Conservation (phyloP, 2,113 vertebrate species). For the Nicator chloris region DNA sequence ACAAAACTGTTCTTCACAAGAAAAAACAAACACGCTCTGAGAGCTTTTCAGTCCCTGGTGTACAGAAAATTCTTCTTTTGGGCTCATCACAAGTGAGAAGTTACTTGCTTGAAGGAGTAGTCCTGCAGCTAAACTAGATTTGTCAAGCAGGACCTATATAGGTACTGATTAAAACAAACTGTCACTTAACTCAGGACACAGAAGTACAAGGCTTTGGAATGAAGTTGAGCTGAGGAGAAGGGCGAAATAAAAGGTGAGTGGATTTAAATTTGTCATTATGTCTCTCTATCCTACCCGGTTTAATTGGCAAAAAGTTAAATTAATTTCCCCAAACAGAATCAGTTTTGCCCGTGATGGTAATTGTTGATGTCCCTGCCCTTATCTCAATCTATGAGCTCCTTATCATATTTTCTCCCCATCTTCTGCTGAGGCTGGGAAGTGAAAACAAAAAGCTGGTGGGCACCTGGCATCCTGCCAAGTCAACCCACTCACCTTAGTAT, state of each 20-base stretch:
- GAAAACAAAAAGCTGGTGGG: not conserved
- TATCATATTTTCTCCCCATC: not conserved
- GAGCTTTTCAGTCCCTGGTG: not conserved
- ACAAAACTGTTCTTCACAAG: not conserved
- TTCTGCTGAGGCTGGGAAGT: not conserved
- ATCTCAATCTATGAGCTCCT: not conserved
- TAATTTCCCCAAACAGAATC: not conserved
- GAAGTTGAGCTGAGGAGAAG: not conserved
- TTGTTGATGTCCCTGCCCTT: not conserved
- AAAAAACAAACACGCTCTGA: not conserved
- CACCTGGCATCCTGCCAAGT: not conserved
- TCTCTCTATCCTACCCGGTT: not conserved
- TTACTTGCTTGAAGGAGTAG: not conserved
- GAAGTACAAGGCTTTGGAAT: not conserved
- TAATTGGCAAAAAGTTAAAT: not conserved
- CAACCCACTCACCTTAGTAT: not conserved
- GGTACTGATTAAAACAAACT: not conserved
- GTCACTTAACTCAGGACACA: not conserved
- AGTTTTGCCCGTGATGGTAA: not conserved
- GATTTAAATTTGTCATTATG: not conserved
- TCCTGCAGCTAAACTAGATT: not conserved
- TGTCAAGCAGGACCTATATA: not conserved
- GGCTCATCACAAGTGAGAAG: not conserved
- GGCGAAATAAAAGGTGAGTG: not conserved
- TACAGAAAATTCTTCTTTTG: not conserved